Percentiles rank a stretch among this genome's conserved stretches.
Evolutionary conservation across 2,888 invertebrate genomes (phyloP).

Genomic region (Heliconius sara): DNA sequence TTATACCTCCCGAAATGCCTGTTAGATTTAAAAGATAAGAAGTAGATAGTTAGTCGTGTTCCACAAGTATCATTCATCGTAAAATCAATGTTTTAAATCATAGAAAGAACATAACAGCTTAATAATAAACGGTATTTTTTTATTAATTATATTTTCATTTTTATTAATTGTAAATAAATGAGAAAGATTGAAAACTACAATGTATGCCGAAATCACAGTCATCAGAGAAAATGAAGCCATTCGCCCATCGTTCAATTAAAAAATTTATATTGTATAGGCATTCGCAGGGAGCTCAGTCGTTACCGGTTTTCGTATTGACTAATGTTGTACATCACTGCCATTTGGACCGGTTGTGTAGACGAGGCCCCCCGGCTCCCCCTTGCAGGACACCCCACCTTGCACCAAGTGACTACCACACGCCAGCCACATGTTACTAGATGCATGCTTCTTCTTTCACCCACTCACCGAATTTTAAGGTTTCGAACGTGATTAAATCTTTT

Average conservation of each 20-base stretch:
- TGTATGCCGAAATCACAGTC: background rate
- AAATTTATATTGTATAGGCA: slow-evolving; percentile 49
- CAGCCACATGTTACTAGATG: slow-evolving; percentile 38
- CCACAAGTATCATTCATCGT: background rate
- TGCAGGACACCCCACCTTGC: slow-evolving; percentile 50
- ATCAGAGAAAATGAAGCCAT: slow-evolving; percentile 49
- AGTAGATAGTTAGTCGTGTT: background rate
- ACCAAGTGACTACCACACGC: slow-evolving; percentile 41
- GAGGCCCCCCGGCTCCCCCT: slow-evolving; percentile 53
- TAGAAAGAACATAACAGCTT: background rate
- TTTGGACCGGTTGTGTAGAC: slow-evolving; percentile 70
- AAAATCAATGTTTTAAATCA: background rate
- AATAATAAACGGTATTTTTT: background rate
- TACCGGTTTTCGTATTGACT: slow-evolving; percentile 71
- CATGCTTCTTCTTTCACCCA: slow-evolving; percentile 31
- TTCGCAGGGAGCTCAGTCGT: slow-evolving; percentile 51
- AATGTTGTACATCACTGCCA: slow-evolving; percentile 67
- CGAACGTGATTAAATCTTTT: slow-evolving; percentile 16
- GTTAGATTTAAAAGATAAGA: slow-evolving; percentile 3
- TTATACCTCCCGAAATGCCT: background rate
- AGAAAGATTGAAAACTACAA: background rate
- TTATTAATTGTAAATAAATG: background rate
- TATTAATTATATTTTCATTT: background rate
- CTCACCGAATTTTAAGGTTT: slow-evolving; percentile 28
- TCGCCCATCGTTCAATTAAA: slow-evolving; percentile 51